Base-by-base conservation (phyloP, 1,140 invertebrate genomes). In the Oryzaephilus surinamensis region DNA sequence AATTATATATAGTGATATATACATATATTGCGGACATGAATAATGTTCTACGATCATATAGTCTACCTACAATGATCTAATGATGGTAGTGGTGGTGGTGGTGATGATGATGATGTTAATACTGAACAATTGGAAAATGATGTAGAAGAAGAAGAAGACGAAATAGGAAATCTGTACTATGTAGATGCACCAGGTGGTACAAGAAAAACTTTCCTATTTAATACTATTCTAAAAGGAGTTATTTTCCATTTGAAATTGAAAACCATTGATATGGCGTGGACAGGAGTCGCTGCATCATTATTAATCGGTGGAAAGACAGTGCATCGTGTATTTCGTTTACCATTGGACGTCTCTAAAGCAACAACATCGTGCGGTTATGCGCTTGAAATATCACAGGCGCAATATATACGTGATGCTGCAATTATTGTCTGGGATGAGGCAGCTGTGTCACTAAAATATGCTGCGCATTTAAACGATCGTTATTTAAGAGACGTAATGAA, bases 361-460 rank as follows among this genome's bases (percentile, higher is more conserved):
- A 43, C 26, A 44, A 43, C 33, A 47, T 51, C 2, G 29, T 36
- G 7, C 43, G 41, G 45, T 6, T 30, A 40, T 12, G 34, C 19
- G 5, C 19, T 31, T 18, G 23, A 30, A 7, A 18, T 31, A 12
- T 21, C 35, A 14, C 17, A 37, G 11, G 32, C 48, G 13, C 16
- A 43, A 29, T 21, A 36, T n/a, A 28, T 41, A 16, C 23, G 37
- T 45, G 46, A 41, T 12, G 34, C 39, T 11, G 27, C 39, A 30
- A 16, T 60, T 26, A 52, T 57, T 12, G 41, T 61, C 17, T 58
- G 48, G 46, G 55, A 59, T 32, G 58, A 61, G 40, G 54, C 50
- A 2, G 47, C 50, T 3, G 57, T 58, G 55, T 24, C 50, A 7
- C 50, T 43, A n/a, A 14, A 32, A 18, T 46, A 43, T 34, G 52